Evolutionary conservation across 2,888 invertebrate species (phyloP), one percentile per base, ranked within the genome.

Genomic region (Amiota communis): DNA sequence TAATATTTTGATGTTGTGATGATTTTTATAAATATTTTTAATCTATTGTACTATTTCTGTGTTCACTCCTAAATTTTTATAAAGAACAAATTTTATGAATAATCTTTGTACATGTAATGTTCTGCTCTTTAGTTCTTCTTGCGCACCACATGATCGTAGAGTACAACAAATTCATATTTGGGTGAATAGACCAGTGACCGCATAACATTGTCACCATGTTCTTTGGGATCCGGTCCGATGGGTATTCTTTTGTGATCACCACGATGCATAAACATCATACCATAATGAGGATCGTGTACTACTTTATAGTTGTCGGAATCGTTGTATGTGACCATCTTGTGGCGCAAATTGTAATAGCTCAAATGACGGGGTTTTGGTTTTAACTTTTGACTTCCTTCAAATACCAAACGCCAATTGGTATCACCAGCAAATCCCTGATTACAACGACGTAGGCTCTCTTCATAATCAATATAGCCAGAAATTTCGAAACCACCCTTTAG

Each of bases 381-480:
- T 0, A 97, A 86, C 80, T 91, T 91, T 79, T 92, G 92, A 74
- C 91, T 92, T 13, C 92, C 91, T 76, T 90, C 91, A 87, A 96
- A 97, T 86, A 95, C 94, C 1, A 92, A 92, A n/a, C 90, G 90
- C 95, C 96, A 97, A 86, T 96, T 93, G 80, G 96, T 81, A 6
- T 79, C 76, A 46, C 78, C 83, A 0, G 80, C 73, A 0, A 74
- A 23, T 4, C 74, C 76, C 0, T 81, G 70, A 72, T 80, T 79
- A 4, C 86, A 80, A 57, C 79, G 81, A 1, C 77, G 77, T 72
- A 88, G 80, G 69, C 90, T 89, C 59, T 84, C 77, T 23, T 86
- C 89, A 87, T 93, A 96, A 88, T 97, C 97, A 47, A 97, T 93
- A 86, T 96, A 97, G 1, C 95, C 96, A 0, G 96, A 96, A 74